A percentile compares a stretch with the other conserved stretches of the same genome.
These are phyloP conservation scores for Eupristina koningsbergeri DNA, from an alignment of 1,140 invertebrate species.

Conservation along the genomic window DNA sequence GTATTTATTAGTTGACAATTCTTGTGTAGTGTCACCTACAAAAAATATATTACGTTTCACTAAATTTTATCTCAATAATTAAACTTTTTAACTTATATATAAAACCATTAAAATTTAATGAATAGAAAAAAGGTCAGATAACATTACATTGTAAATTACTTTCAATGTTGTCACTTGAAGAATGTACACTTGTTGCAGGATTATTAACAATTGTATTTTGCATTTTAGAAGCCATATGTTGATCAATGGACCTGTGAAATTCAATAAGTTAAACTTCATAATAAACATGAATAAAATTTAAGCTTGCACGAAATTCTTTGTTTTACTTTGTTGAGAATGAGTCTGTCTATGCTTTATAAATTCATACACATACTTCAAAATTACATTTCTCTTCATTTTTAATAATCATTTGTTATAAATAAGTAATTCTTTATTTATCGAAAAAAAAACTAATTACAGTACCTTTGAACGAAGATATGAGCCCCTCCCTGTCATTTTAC, in stretches of 20 bases:
- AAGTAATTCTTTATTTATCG: background rate
- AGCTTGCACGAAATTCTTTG: background rate
- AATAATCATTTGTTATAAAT: background rate
- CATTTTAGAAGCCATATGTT: constrained; percentile 53
- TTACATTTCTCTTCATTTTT: background rate
- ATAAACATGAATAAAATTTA: too few species aligned
- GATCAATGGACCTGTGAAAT: constrained; percentile 23
- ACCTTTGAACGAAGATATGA: background rate
- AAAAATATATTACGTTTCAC: background rate
- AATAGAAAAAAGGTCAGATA: background rate
- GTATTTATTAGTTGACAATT: constrained; percentile 46
- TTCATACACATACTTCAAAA: background rate
- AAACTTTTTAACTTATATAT: background rate
- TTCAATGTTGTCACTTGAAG: background rate
- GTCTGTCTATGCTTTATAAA: too few species aligned
- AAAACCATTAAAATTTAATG: background rate
- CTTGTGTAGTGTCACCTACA: constrained; percentile 4
- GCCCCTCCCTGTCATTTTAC: constrained; percentile 27
- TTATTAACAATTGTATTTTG: constrained; percentile 58
- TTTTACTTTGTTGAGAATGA: too few species aligned
- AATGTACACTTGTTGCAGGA: constrained; percentile 44
- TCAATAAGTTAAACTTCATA: background rate
- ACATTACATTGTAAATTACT: constrained; percentile 31
- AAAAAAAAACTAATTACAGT: constrained; percentile 10
- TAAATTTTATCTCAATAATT: background rate